Conservation (phyloP, 2,888 invertebrate genomes). For the Selenia dentaria region DNA sequence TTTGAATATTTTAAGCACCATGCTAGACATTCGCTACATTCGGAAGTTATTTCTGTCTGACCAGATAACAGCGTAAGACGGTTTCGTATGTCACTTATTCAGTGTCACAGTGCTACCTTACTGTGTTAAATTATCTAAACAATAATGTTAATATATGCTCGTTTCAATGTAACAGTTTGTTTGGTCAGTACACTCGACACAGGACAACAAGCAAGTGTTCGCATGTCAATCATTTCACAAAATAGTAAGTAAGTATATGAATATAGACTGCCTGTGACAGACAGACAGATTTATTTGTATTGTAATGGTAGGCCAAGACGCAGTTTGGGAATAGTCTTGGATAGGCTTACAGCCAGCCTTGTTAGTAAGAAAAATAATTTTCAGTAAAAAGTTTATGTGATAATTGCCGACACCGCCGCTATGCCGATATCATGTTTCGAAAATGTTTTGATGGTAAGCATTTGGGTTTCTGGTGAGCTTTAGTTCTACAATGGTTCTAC, state of each 20-base stretch:
- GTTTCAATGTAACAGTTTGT: conserved; percentile 2
- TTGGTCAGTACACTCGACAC: conserved; percentile 12
- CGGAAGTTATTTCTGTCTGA: too few species aligned
- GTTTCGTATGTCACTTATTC: conserved; percentile 5
- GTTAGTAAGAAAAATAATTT: not conserved
- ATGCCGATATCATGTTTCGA: conserved; percentile 16
- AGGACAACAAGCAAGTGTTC: conserved; percentile 1
- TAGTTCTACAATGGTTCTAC: too few species aligned
- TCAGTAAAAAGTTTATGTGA: too few species aligned
- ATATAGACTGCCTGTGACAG: not conserved
- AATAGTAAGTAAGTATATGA: not conserved
- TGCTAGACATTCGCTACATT: too few species aligned
- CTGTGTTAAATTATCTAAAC: conserved; percentile 7
- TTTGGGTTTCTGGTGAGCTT: too few species aligned
- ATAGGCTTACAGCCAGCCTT: too few species aligned
- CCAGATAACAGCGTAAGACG: too few species aligned
- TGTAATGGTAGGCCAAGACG: not conserved
- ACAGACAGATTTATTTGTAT: not conserved
- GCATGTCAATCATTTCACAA: conserved; percentile 15
- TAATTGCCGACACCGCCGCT: not conserved
- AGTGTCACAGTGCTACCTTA: conserved; percentile 8
- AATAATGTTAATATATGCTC: conserved; percentile 3
- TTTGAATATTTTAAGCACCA: too few species aligned
- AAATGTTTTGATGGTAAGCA: conserved; percentile 8
- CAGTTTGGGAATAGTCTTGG: not conserved